Evolutionary conservation across 2,888 invertebrate species (phyloP), one percentile per base, ranked within the genome.

Genomic region (Torymus aiolomorphi): DNA sequence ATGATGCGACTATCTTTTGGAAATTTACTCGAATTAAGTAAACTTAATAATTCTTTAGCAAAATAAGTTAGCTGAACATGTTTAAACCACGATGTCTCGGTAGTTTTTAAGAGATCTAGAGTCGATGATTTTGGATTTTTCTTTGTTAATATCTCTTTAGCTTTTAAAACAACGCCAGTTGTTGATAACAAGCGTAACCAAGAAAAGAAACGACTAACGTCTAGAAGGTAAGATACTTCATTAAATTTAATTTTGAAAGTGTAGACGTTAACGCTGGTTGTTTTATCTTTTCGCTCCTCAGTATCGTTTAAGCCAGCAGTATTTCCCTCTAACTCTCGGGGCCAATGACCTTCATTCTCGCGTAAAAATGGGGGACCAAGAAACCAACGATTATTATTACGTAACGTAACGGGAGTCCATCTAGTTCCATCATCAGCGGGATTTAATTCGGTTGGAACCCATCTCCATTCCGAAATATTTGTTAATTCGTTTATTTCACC

Each of bases 281-380:
- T 80, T 62, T 76, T 83, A 63, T 79, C 81, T 66, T 78, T 77
- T 71, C 83, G 80, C 8, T 56, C 81, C 82, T 2, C 78, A 83
- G 11, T 79, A 83, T 70, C 54, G 75, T 71, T 52, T 82, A 56
- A 56, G 82, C n/a, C 11, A 82, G 31, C 62, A 69, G n/a, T n/a
- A n/a, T n/a, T n/a, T n/a, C n/a, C n/a, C n/a, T n/a, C n/a, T n/a
- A n/a, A n/a, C n/a, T n/a, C n/a, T n/a, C n/a, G n/a, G n/a, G n/a
- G n/a, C n/a, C n/a, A n/a, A n/a, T n/a, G n/a, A n/a, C n/a, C n/a
- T 11, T 56, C 57, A 12, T 2, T 11, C 57, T 56, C 18, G n/a
- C 16, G 10, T 14, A 70, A 56, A 42, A 70, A 70, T 0, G 49
- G 2, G n/a, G 70, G 70, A 10, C 70, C 57, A 0, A 20, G 2